Conservation (phyloP, 2,113 vertebrate species). For the Anser cygnoides region DNA sequence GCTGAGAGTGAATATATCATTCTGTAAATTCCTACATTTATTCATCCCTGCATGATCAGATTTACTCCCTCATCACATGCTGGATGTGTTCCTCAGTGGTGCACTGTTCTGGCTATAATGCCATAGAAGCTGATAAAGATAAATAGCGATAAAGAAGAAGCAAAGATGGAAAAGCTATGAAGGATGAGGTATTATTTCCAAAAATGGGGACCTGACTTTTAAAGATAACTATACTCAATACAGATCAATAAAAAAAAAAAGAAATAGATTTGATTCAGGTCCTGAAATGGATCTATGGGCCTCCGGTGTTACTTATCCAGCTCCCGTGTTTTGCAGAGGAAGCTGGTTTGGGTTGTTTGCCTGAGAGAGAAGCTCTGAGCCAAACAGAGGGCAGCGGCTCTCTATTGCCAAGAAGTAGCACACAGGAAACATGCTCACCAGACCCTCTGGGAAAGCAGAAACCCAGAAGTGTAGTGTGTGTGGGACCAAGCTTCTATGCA, state of each 20-base stretch:
- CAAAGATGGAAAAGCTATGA: conserved; percentile 18
- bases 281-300: neutral
- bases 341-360: neutral
- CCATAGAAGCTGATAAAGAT: conserved; percentile 14
- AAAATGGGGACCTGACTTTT: neutral
- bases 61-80: neutral
- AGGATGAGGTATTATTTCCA: conserved; percentile 26
- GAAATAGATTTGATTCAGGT: conserved; percentile 3
- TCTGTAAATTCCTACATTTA: neutral
- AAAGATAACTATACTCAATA: neutral
- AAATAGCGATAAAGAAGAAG: conserved; percentile 22
- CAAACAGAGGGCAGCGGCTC: neutral
- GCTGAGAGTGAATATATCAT: neutral
- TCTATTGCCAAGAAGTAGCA: rapidly evolving
- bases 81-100: neutral
- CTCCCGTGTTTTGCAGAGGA: neutral
- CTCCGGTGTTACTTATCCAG: neutral
- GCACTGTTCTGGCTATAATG: neutral
- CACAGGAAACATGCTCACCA: rapidly evolving
- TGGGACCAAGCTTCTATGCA: neutral
- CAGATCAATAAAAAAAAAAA: conserved; percentile 30
- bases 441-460: neutral
- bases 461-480: neutral
- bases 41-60: rapidly evolving
- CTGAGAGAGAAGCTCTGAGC: neutral